These are phyloP conservation scores for Alouatta palliata DNA, from an alignment of 2,113 vertebrate genomes.

Conservation along the genomic window DNA sequence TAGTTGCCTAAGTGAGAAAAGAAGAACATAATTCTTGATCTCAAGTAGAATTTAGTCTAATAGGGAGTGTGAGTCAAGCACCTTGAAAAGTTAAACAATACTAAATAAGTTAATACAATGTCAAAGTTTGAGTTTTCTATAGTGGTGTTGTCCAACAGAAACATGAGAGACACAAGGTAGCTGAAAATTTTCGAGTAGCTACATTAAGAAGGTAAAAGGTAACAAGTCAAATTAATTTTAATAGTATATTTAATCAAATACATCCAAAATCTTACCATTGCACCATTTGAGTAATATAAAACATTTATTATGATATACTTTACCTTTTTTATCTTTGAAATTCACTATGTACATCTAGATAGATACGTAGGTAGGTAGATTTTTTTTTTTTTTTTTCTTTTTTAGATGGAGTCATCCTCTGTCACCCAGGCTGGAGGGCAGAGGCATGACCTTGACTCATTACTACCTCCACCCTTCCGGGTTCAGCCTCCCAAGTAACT, in stretches of 20 bases:
- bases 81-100: not conserved
- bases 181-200: not conserved
- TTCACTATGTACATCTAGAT: not conserved
- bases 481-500: no score
- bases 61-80: not conserved
- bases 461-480: no score
- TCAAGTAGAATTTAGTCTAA: not conserved
- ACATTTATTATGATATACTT: not conserved
- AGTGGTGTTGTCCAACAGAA: not conserved
- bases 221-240: not conserved
- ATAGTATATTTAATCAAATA: not conserved
- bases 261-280: not conserved
- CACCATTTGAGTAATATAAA: not conserved
- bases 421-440: no score
- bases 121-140: not conserved
- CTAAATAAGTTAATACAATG: not conserved
- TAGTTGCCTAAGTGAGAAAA: not conserved
- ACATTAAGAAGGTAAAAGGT: not conserved
- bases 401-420: no score
- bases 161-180: not conserved
- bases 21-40: not conserved
- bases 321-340: not conserved
- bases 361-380: no score
- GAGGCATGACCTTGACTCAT: no score
- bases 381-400: no score